A percentile compares a stretch with the other conserved stretches of the same genome.
Evolutionary conservation across 2,888 invertebrate species (phyloP).

Genomic region (Andricus curvator): DNA sequence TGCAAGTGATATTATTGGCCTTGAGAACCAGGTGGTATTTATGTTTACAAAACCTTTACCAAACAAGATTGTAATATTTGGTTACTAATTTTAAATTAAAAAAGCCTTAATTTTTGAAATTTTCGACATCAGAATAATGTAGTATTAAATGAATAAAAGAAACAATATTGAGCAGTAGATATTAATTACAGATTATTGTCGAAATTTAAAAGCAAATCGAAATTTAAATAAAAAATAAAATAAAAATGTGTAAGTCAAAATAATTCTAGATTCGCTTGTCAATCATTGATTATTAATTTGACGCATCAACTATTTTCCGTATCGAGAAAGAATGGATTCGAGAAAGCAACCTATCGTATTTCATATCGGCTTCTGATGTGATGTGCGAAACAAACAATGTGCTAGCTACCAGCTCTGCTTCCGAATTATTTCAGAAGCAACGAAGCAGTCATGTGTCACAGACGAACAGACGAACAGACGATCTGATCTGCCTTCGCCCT

Average conservation of each 20-base stretch:
- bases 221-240: too few relatives aligned
- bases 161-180: too few relatives aligned
- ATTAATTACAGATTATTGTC: too few relatives aligned
- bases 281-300: too few relatives aligned
- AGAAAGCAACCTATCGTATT: conserved; percentile 64
- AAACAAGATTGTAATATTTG: too few relatives aligned
- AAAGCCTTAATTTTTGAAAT: too few relatives aligned
- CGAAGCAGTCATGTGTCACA: conserved; percentile 62
- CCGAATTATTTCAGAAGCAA: conserved; percentile 46
- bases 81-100: too few relatives aligned
- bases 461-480: conserved; percentile 50
- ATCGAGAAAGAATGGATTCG: not conserved
- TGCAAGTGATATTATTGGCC: conserved; percentile 8
- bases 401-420: conserved; percentile 44
- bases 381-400: conserved; percentile 32
- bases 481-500: conserved; percentile 56
- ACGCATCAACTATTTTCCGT: not conserved
- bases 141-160: too few relatives aligned
- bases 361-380: conserved; percentile 57
- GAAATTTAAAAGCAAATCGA: too few relatives aligned
- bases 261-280: not conserved
- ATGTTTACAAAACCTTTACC: too few relatives aligned
- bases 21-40: not conserved
- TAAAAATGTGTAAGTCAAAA: too few relatives aligned
- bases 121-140: too few relatives aligned